Conservation (phyloP, 1,140 invertebrate genomes). For the Ctenoplectra terminalis region DNA sequence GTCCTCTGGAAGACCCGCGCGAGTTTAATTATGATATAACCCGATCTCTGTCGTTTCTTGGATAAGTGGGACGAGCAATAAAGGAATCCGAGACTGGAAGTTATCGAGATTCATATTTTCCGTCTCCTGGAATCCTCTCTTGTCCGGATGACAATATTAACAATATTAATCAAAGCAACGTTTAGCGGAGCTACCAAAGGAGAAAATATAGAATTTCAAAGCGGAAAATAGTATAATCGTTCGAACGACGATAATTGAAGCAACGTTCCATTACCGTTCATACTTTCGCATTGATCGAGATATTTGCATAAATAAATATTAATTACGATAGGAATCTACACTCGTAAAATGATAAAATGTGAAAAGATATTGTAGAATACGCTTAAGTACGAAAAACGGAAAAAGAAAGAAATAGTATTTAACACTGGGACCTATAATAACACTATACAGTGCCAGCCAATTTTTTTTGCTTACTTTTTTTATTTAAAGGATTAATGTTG, state of each 20-base stretch:
- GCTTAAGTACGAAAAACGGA: too few relatives aligned
- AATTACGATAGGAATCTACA: too few relatives aligned
- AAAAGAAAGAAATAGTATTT: too few relatives aligned
- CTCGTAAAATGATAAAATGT: too few relatives aligned
- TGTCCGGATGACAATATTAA: too few relatives aligned
- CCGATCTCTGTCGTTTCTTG: conserved; percentile 3
- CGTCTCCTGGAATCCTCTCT: background rate
- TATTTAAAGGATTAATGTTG: too few relatives aligned
- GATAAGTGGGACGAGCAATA: conserved; percentile 23
- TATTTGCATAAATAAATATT: conserved; percentile 18
- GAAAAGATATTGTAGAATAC: too few relatives aligned
- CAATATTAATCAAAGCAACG: conserved; percentile 51
- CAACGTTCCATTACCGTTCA: background rate
- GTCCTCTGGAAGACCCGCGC: conserved; percentile 16
- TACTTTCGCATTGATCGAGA: too few relatives aligned
- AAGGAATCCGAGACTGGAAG: conserved; percentile 25
- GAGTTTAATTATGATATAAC: conserved; percentile 54
- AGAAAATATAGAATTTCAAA: background rate
- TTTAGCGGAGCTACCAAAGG: background rate
- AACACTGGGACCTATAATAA: too few relatives aligned
- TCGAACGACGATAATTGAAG: conserved; percentile 9
- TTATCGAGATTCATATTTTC: conserved; percentile 41
- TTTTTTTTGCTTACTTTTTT: too few relatives aligned
- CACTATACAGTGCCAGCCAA: too few relatives aligned
- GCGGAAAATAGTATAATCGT: background rate